A percentile compares a stretch with the other conserved stretches of the same genome.
Conservation (phyloP, 2,797 vertebrate genomes). For the Alca torda region DNA sequence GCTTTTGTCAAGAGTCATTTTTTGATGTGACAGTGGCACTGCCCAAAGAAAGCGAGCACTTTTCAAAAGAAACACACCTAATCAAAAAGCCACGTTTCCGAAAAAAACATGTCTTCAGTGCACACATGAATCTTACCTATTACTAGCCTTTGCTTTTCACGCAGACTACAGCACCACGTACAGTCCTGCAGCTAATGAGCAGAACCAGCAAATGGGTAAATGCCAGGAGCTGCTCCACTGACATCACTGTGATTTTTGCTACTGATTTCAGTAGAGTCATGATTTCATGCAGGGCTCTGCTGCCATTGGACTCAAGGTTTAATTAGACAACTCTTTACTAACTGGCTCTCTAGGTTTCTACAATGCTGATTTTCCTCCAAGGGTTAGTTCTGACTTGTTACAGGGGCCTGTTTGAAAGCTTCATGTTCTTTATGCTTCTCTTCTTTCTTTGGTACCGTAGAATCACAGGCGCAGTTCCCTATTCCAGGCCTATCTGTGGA, state of each 20-base stretch:
- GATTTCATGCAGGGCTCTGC: slow-evolving; percentile 20
- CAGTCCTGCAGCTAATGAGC: neutral
- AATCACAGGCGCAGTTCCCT: neutral
- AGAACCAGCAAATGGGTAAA: neutral
- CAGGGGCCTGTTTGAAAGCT: neutral
- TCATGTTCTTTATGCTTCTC: neutral
- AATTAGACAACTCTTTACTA: neutral
- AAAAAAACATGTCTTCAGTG: neutral
- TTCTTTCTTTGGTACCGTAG: neutral
- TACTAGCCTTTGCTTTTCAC: neutral
- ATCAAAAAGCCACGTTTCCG: neutral
- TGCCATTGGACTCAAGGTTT: neutral
- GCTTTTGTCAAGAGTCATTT: neutral
- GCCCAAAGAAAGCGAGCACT: neutral
- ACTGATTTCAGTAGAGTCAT: neutral
- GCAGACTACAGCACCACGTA: neutral
- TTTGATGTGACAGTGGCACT: neutral
- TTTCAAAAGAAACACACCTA: neutral
- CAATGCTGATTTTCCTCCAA: neutral
- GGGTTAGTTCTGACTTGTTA: slow-evolving; percentile 27
- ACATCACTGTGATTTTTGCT: slow-evolving; percentile 25
- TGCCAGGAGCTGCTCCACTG: neutral
- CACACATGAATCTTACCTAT: neutral
- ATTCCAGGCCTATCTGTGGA: neutral
- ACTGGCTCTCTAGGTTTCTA: neutral